Percentiles rank a stretch among this genome's conserved stretches.
Evolutionary conservation across 2,888 invertebrate genomes (phyloP).

Genomic region (Acrobeloides nanus): DNA sequence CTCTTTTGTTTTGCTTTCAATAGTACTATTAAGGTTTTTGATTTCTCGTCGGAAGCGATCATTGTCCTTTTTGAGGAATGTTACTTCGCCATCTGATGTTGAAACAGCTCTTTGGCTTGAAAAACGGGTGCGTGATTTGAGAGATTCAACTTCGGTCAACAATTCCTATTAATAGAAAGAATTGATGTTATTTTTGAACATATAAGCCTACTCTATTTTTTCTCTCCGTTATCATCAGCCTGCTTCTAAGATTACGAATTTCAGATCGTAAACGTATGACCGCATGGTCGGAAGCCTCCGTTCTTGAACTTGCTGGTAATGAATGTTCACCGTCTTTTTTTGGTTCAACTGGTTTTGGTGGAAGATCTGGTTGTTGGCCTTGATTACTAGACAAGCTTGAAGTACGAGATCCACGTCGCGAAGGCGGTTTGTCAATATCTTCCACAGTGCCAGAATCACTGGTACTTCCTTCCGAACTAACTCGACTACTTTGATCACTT

Average conservation of each 20-base stretch:
- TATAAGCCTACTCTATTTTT: slow-evolving; percentile 17
- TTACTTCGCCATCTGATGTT: slow-evolving; percentile 14
- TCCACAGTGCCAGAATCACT: slow-evolving; percentile 27
- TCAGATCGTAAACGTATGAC: slow-evolving; percentile 25
- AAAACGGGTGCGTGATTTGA: slow-evolving; percentile 18
- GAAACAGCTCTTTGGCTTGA: slow-evolving; percentile 7
- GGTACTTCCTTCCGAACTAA: slow-evolving; percentile 14
- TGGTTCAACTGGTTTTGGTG: neutral
- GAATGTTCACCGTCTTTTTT: neutral
- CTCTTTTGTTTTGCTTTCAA: slow-evolving; percentile 20
- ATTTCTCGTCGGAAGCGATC: slow-evolving; percentile 24
- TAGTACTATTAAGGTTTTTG: slow-evolving; percentile 14
- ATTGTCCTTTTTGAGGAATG: slow-evolving; percentile 21
- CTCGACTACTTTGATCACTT: neutral
- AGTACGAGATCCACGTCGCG: neutral
- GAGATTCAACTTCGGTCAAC: slow-evolving; percentile 15
- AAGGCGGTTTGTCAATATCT: slow-evolving; percentile 18
- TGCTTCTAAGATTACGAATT: slow-evolving; percentile 20
- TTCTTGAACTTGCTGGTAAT: too few species aligned
- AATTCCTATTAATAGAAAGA: slow-evolving; percentile 15
- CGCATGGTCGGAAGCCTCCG: neutral
- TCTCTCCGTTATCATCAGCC: slow-evolving; percentile 19
- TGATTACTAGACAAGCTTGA: neutral
- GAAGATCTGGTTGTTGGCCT: neutral
- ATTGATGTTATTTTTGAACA: neutral